Percentiles rank a stretch among this genome's conserved stretches.
Evolutionary conservation across 92 coral and sea anemone species (phyloP).

Genomic region (Desmophyllum pertusum): DNA sequence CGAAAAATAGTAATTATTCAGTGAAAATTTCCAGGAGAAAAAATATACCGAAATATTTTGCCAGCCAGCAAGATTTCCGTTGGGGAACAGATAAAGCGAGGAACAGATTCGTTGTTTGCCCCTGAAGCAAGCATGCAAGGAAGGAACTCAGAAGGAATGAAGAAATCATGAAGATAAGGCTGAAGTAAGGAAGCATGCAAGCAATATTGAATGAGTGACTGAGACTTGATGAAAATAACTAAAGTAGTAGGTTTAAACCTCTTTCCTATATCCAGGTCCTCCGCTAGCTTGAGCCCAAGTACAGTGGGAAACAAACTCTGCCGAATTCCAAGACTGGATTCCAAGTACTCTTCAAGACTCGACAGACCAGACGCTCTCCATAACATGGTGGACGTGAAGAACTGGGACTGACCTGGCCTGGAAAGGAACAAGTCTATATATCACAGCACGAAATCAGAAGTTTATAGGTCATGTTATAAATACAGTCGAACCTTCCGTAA

Average conservation of each 20-base stretch:
- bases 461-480: neutral
- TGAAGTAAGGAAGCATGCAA: too few relatives aligned
- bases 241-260: slow-evolving; percentile 24
- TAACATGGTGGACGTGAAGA: slow-evolving; percentile 48
- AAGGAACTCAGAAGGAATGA: too few relatives aligned
- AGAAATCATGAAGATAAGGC: too few relatives aligned
- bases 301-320: slow-evolving; percentile 43
- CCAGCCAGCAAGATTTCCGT: too few relatives aligned
- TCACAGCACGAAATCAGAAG: neutral
- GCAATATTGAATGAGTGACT: neutral
- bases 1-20: too few relatives aligned
- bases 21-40: too few relatives aligned
- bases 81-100: too few relatives aligned
- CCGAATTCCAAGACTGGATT: slow-evolving; percentile 36
- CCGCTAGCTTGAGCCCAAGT: slow-evolving; percentile 50
- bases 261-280: slow-evolving; percentile 49
- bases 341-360: slow-evolving; percentile 40
- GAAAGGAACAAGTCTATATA: neutral
- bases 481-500: too few relatives aligned
- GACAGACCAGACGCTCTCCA: slow-evolving; percentile 39
- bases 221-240: neutral
- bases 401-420: slow-evolving; percentile 56
- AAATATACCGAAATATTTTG: too few relatives aligned
- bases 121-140: too few relatives aligned
- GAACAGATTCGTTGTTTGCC: too few relatives aligned